Evolutionary conservation across 2,797 vertebrate species (phyloP), one percentile per base, ranked within the genome.

Genomic region (Antrozous pallidus): DNA sequence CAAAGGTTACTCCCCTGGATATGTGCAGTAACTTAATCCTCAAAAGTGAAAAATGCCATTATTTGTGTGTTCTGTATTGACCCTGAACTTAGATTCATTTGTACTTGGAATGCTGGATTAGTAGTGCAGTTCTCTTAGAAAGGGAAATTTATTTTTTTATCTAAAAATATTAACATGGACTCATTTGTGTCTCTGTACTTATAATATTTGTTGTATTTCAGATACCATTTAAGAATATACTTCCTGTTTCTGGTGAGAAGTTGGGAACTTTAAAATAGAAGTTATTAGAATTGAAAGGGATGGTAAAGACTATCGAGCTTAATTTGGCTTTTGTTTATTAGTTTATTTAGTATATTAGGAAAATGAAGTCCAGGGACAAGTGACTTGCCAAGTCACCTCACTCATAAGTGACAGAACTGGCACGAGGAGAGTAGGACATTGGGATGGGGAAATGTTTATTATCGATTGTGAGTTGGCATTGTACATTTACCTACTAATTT

Each of bases 191-290:
- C 40, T 67, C 33, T 54, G 73, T 6, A 40, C 33, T 90, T 92
- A n/a, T 8, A 81, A 24, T 85, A 17, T 91, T 79, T 18, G 78
- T 31, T 73, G 63, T 89, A 82, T n/a, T 88, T 94, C 54, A 79
- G 45, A 54, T 61, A n/a, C 6, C 40, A 79, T 36, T 91, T 91
- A 18, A 75, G 40, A 61, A 77, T 77, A 71, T 63, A 56, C 31
- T 94, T 94, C 4, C 31, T 83, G 71, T 49, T 88, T 88, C 18
- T 79, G n/a, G 33, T 69, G 65, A 89, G 73, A 79, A 79, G 36
- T 71, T 84, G 38, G 38, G 49, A 70, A 70, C 24, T 36, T 90
- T 70, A 71, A 56, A 58, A 36, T 14, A 70, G 63, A 70, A 79
- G 49, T 88, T 78, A 54, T 56, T 45, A 80, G 70, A 80, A 84